These are phyloP conservation scores for Stenchaetothrips biformis DNA, from an alignment of 2,888 invertebrate genomes.

Conservation along the genomic window DNA sequence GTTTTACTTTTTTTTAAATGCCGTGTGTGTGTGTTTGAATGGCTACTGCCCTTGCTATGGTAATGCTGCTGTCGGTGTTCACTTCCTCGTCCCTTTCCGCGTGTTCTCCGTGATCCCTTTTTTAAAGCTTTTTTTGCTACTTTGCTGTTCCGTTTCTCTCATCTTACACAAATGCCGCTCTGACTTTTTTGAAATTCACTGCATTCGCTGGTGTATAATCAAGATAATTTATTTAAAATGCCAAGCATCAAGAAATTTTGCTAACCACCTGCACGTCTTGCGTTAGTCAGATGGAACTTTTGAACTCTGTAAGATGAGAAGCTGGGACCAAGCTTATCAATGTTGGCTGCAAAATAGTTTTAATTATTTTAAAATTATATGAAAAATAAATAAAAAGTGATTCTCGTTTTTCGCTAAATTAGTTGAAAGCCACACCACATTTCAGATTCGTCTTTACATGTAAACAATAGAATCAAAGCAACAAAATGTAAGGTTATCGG, in stretches of 20 bases:
- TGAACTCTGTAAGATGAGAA: not conserved
- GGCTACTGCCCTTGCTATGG: slow-evolving; percentile 6
- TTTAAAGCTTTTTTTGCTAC: not conserved
- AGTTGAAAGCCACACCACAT: not conserved
- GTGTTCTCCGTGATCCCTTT: not conserved
- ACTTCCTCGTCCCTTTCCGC: not conserved
- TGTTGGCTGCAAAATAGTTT: slow-evolving; percentile 8
- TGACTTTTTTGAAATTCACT: too few relatives aligned
- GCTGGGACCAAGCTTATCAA: not conserved
- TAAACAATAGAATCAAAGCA: not conserved
- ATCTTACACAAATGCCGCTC: not conserved
- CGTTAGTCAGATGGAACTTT: too few relatives aligned
- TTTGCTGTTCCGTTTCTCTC: not conserved
- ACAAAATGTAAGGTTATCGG: not conserved
- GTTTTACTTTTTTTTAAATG: not conserved
- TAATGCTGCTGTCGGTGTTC: slow-evolving; percentile 1
- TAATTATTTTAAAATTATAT: not conserved
- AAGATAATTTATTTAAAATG: too few relatives aligned
- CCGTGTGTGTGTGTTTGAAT: not conserved
- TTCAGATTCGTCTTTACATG: not conserved
- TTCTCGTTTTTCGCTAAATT: not conserved
- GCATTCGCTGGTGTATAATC: too few relatives aligned
- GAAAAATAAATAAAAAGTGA: not conserved
- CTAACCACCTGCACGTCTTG: too few relatives aligned
- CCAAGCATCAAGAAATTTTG: too few relatives aligned